A percentile compares a stretch with the other conserved stretches of the same genome.
Evolutionary conservation across 2,797 vertebrate genomes (phyloP).

Genomic region (Poecile montanus): DNA sequence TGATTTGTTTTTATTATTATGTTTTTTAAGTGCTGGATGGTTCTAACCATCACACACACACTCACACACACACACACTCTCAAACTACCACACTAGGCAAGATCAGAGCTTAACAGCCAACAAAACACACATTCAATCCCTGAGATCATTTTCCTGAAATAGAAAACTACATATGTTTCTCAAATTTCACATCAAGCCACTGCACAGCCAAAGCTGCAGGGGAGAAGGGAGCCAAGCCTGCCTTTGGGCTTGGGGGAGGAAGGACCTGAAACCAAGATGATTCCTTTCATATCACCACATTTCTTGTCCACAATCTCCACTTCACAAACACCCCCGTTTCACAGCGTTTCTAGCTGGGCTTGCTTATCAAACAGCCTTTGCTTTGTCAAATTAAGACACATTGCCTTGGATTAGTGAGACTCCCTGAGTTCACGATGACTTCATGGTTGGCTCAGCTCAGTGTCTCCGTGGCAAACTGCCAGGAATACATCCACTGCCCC

Average conservation of each 20-base stretch:
- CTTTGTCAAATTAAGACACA: constrained; percentile 85
- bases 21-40: neutral
- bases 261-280: constrained; percentile 57
- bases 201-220: constrained; percentile 73
- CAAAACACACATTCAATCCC: constrained; percentile 77
- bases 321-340: constrained; percentile 60
- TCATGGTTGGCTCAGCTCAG: constrained; percentile 82
- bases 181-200: constrained; percentile 84
- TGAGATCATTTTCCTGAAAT: constrained; percentile 86
- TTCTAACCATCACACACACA: neutral
- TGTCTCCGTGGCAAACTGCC: constrained; percentile 78
- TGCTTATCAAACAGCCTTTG: constrained; percentile 79
- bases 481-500: constrained; percentile 78
- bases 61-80: neutral
- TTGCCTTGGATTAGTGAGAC: constrained; percentile 81
- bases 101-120: constrained; percentile 80
- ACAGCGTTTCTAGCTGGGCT: constrained; percentile 54
- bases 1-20: neutral
- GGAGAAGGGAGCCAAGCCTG: constrained; percentile 72
- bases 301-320: constrained; percentile 69
- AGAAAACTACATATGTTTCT: constrained; percentile 84
- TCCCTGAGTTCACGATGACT: constrained; percentile 83
- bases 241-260: constrained; percentile 50
- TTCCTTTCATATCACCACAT: constrained; percentile 55
- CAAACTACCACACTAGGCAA: constrained; percentile 76